Base-by-base conservation (phyloP, 2,888 invertebrate species). In the Agrochola litura region DNA sequence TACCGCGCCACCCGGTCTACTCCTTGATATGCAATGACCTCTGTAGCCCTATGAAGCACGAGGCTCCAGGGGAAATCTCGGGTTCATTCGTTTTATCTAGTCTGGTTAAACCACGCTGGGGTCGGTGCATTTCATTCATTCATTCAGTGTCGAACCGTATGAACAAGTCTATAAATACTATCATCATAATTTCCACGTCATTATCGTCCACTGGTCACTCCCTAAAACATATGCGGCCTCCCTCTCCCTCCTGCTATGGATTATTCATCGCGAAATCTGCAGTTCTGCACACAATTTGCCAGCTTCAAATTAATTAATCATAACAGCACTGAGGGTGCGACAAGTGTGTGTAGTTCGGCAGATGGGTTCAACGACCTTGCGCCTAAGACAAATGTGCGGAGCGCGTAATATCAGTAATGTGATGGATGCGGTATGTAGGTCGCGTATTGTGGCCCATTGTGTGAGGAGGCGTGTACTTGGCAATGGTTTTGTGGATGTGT, bases 361-460 rank as follows among this genome's bases (percentile, higher is more conserved):
- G 79, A 77, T 84, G 73, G 61, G 92, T 89, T 92, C 92, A 80
- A 87, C 88, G 90, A 78, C 91, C 92, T 91, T 90, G 89, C 82
- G 83, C 75, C 86, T 86, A 86, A 90, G 86, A 83, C 85, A 85
- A 84, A 87, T 82, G 81, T 79, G 76, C 67, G 70, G 79, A 84
- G 60, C 61, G 58, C 52, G 72, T 76, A 70, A 76, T 76, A 80
- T 83, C 52, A 58, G 60, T 79, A 64, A 67, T 75, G 67, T n/a
- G 72, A 72, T 82, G 86, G 88, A 89, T 84, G 88, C 77, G 89
- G 89, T 80, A 86, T 87, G 64, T 86, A 80, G 84, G 87, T 79
- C 79, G 88, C 60, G 61, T 66, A 65, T 77, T 77, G 74, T 78
- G 64, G 58, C 19, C 41, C 56, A 70, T 74, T 76, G 73, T 73